Evolutionary conservation across 2,888 invertebrate genomes (phyloP).

Genomic region (Hartigia nigra): DNA sequence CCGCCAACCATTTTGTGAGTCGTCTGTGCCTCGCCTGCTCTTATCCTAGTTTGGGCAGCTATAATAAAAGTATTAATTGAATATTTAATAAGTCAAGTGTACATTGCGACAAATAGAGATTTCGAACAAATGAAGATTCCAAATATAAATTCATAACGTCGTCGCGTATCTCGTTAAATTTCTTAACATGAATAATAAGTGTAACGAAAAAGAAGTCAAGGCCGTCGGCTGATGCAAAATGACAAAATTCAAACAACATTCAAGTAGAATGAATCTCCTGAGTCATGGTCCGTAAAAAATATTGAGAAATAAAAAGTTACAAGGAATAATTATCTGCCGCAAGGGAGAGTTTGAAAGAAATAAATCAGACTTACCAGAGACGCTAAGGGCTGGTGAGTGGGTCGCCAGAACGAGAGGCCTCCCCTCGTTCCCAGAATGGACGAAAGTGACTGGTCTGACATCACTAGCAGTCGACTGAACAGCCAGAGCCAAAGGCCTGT

Average conservation of each 20-base stretch:
- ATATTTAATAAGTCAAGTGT: neutral
- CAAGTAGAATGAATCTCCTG: too few relatives aligned
- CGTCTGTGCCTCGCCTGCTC: conserved; percentile 57
- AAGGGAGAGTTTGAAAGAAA: neutral
- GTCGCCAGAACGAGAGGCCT: conserved; percentile 58
- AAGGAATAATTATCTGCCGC: too few relatives aligned
- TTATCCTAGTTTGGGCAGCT: conserved; percentile 61
- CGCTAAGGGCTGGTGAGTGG: conserved; percentile 59
- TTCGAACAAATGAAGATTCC: neutral
- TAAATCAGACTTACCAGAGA: conserved; percentile 51
- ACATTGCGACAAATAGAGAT: neutral
- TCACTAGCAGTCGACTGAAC: conserved; percentile 61
- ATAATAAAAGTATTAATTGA: conserved; percentile 14
- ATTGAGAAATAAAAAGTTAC: neutral
- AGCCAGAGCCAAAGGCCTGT: conserved; percentile 62
- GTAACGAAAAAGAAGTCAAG: neutral
- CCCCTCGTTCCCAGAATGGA: conserved; percentile 60
- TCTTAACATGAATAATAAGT: neutral
- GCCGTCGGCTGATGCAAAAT: neutral
- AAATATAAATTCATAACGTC: neutral
- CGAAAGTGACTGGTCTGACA: conserved; percentile 60
- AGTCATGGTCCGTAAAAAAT: neutral
- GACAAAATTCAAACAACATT: neutral
- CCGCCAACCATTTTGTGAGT: conserved; percentile 65
- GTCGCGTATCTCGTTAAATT: neutral